Evolutionary conservation across 1,140 invertebrate species (phyloP).

Genomic region (Coenobita brevimanus): DNA sequence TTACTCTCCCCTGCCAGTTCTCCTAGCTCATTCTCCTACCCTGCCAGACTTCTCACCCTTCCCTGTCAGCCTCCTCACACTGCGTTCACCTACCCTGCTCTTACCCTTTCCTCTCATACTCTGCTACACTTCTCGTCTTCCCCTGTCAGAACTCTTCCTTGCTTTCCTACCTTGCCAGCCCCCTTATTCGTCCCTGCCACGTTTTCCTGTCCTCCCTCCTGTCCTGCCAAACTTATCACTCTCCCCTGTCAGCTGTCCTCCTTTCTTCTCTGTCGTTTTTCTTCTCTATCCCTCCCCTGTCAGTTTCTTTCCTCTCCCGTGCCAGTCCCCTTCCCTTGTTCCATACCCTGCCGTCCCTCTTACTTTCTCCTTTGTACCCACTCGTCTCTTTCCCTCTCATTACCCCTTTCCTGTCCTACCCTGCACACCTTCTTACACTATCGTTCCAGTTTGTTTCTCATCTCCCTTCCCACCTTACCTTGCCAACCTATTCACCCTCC

Average conservation of each 20-base stretch:
- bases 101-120: not conserved
- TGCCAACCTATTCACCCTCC: not conserved
- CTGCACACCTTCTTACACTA: not conserved
- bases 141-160: not conserved
- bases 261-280: not conserved
- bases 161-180: not conserved
- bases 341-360: not conserved
- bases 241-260: not conserved
- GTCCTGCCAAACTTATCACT: not conserved
- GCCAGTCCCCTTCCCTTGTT: not conserved
- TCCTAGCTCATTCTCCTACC: not conserved
- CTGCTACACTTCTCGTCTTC: not conserved
- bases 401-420: not conserved
- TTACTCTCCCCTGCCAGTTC: not conserved
- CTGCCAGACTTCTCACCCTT: not conserved
- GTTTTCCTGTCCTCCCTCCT: not conserved
- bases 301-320: not conserved
- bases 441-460: no score
- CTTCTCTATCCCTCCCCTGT: not conserved
- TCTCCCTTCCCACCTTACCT: not conserved
- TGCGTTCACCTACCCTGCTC: not conserved
- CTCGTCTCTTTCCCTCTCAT: not conserved
- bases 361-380: not conserved
- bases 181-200: not conserved
- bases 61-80: not conserved